Base-by-base conservation (phyloP, 2,113 vertebrate genomes). In the Osmerus mordax region DNA sequence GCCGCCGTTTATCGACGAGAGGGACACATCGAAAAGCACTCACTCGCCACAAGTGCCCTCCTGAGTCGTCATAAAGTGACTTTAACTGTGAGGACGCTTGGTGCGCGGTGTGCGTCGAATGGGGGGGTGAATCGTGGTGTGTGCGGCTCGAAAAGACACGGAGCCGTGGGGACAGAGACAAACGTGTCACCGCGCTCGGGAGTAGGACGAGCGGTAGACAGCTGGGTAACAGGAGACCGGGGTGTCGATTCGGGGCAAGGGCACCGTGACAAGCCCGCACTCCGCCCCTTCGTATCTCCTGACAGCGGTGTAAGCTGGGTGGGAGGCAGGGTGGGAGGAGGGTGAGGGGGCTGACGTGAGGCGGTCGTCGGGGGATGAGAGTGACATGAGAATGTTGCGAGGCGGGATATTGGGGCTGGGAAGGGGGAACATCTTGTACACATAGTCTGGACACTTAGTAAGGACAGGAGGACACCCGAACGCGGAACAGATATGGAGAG, bases 221-320 rank as follows among this genome's bases (percentile, higher is more conserved):
- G 89, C 89, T 90, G 88, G 75, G 90, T 84, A 88, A 90, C 75
- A 72, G 62, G 84, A 91, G 78, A 87, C 54, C 41, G n/a, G 15
- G 67, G 65, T 76, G 80, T 83, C 54, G 77, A 41, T 78, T 75
- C 76, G 77, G 61, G 19, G 66, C 53, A 83, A 83, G 28, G 78
- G 4, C 82, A 81, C 23, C 1, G 59, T 79, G 78, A 77, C 63
- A 59, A 67, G 2, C 47, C 1, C 41, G 66, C 21, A 15, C 1
- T 65, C 52, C 28, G 28, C 62, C 55, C 23, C 12, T 60, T 62
- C 23, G 25, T 23, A 23, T 19, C 58, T 70, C 9, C 3, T 9
- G 9, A 71, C 28, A 29, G 21, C 62, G 11, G 66, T 4, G 25
- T 25, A 8, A 18, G 55, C 19, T 14, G 0, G 36, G 11, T n/a